Evolutionary conservation across 2,113 vertebrate genomes (phyloP).

Genomic region (Protobothrops flavoviridis): DNA sequence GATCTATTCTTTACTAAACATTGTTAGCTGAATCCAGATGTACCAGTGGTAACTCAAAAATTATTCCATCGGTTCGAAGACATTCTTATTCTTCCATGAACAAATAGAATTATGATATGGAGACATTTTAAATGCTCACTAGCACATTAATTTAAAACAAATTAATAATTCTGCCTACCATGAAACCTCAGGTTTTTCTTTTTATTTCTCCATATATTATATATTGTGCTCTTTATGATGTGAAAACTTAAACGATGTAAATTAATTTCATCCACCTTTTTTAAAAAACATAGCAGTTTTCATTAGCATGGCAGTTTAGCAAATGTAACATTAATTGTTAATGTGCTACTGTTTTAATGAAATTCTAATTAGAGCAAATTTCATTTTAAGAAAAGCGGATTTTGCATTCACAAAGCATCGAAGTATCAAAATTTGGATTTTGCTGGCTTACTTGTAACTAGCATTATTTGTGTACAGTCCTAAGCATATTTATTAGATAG

Average conservation of each 20-base stretch:
- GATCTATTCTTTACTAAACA: neutral
- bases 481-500: neutral
- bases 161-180: neutral
- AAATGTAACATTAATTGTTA: conserved; percentile 32
- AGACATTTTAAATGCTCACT: neutral
- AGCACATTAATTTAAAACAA: conserved; percentile 22
- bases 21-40: conserved; percentile 1
- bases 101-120: neutral
- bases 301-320: neutral
- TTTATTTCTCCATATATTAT: neutral
- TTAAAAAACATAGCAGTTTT: neutral
- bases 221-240: neutral
- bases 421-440: neutral
- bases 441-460: neutral
- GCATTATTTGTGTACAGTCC: neutral
- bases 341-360: conserved; percentile 25
- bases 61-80: conserved; percentile 23
- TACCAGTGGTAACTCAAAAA: conserved; percentile 16
- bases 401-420: conserved; percentile 2
- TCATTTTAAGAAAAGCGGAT: neutral
- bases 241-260: neutral
- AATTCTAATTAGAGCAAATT: conserved; percentile 23
- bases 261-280: neutral
- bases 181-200: neutral
- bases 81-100: conserved; percentile 30